Conservation (phyloP, 2,797 vertebrate genomes). For the Zalophus californianus region DNA sequence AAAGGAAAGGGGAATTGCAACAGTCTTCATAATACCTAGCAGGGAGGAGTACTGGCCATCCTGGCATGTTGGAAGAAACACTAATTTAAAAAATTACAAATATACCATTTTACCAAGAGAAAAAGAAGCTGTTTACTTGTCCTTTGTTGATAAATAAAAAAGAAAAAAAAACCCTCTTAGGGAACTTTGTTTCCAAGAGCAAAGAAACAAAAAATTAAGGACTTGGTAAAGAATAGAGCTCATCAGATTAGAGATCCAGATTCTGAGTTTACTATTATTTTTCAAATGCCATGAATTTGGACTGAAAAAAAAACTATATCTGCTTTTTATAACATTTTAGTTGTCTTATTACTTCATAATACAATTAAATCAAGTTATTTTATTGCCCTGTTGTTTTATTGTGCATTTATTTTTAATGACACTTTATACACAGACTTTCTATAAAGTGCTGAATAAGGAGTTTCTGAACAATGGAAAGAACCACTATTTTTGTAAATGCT, state of each 20-base stretch:
- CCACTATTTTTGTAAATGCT: background rate
- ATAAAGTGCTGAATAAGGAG: background rate
- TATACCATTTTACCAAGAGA: conserved; percentile 27
- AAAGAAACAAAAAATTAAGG: conserved; percentile 30
- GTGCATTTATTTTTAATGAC: background rate
- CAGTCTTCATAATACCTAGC: conserved; percentile 31
- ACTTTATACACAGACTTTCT: background rate
- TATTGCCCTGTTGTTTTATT: background rate
- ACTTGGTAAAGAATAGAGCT: background rate
- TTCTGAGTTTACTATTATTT: background rate
- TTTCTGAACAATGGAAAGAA: conserved; percentile 21
- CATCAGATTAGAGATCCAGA: background rate
- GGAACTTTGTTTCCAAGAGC: background rate
- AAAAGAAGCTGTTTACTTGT: background rate
- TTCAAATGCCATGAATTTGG: conserved; percentile 3
- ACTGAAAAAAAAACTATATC: conserved; percentile 15
- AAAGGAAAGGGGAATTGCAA: conserved; percentile 52
- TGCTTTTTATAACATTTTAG: background rate
- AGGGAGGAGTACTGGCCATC: background rate
- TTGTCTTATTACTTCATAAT: conserved; percentile 2
- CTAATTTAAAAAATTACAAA: background rate
- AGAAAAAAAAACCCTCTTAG: background rate
- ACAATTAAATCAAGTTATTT: conserved; percentile 39
- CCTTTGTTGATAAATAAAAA: conserved; percentile 49
- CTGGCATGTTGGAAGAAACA: background rate